Evolutionary conservation across 2,113 vertebrate genomes (phyloP), one percentile per base, ranked within the genome.

Genomic region (Anseranas semipalmata): DNA sequence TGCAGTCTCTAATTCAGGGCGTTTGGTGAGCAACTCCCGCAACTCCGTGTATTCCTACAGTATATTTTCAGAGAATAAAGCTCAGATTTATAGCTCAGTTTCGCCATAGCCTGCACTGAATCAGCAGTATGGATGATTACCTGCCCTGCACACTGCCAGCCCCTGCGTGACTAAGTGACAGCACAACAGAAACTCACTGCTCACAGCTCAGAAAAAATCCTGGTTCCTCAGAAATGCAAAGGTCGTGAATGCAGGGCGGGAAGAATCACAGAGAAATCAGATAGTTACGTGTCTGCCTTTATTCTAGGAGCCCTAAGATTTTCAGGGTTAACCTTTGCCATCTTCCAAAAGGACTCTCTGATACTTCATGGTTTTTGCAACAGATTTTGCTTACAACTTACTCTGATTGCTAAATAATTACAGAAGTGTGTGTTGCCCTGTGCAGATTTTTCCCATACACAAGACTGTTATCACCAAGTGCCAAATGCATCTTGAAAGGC

Each of bases 401-500:
- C 2, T 91, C 66, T 62, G 78, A 71, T 96, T 93, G 62, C 80
- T 85, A 78, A 95, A 95, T 90, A 95, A 84, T 93, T 92, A 43
- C 85, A 73, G 91, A 84, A 90, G 72, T 2, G 1, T 63, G 21
- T 68, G 71, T 65, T 86, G 72, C 72, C 94, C 95, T 90, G 92
- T 76, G 95, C 2, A 24, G 80, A 91, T 89, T 95, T 87, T 95
- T 79, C 80, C 87, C 62, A 73, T 95, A 76, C 62, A 10, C 58
- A 95, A 96, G 84, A 85, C 74, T 76, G 48, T 95, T 95, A 85
- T 30, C 84, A 17, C 60, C 62, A 58, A 91, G 58, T 85, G 87
- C 92, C 90, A 95, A 95, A 95, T 89, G 84, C 70, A 39, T 95
- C 90, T 76, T 89, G 89, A 95, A 94, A 94, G 77, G 84, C 88